Evolutionary conservation across 1,140 invertebrate genomes (phyloP).

Genomic region (Gyrodactylus bullatarudis): DNA sequence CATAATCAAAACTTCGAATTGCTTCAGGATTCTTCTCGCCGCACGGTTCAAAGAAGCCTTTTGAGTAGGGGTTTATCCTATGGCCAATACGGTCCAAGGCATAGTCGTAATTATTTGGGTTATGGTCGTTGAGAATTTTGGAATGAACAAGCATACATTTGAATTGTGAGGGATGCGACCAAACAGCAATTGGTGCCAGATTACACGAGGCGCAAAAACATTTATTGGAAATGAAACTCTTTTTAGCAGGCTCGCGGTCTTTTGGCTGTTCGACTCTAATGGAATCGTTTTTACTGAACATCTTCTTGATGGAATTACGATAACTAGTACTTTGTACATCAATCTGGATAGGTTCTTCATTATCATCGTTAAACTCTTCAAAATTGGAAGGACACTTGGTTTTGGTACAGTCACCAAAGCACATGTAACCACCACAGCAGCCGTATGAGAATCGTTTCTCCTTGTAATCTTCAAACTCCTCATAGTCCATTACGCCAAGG

Average conservation of each 20-base stretch:
- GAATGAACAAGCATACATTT: background rate
- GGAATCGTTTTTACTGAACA: too few species aligned
- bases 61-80: background rate
- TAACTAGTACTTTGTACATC: too few species aligned
- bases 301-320: too few species aligned
- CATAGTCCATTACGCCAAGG: too few species aligned
- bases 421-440: background rate
- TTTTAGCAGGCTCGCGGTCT: background rate
- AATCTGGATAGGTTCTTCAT: too few species aligned
- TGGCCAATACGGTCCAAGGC: background rate
- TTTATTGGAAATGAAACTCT: background rate
- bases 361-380: too few species aligned
- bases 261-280: background rate
- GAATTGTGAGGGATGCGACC: background rate
- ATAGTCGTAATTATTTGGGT: background rate
- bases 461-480: too few species aligned
- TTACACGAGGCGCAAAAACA: background rate
- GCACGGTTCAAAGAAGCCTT: background rate
- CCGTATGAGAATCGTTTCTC: too few species aligned
- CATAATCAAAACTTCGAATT: too few species aligned
- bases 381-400: too few species aligned
- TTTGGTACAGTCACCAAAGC: background rate
- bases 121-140: background rate
- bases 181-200: background rate
- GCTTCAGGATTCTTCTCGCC: too few species aligned